Percentiles rank a stretch among this genome's conserved stretches.
Conservation (phyloP, 1,140 invertebrate species). For the Asbolus verrucosus region DNA sequence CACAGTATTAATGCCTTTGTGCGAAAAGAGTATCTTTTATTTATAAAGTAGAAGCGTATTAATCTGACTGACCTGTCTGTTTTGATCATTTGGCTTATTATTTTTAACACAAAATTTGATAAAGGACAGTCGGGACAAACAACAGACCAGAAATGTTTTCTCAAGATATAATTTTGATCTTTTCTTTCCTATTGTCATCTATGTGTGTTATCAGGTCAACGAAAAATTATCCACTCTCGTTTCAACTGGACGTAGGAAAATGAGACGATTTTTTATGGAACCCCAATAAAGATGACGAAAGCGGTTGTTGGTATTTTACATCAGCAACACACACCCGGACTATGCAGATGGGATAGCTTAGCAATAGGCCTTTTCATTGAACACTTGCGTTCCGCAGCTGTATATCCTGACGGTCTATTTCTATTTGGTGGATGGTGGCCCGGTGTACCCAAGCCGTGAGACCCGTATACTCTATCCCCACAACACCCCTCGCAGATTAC, state of each 20-base stretch:
- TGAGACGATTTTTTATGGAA: not conserved
- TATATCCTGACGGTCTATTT: constrained; percentile 43
- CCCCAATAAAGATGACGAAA: constrained; percentile 38
- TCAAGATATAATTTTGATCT: not conserved
- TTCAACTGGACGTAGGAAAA: too few relatives aligned
- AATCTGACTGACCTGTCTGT: constrained; percentile 7
- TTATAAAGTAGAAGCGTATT: not conserved
- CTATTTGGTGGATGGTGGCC: constrained; percentile 23
- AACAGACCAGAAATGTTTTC: not conserved
- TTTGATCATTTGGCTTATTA: constrained; percentile 8
- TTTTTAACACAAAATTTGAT: constrained; percentile 8
- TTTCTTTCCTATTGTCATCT: too few relatives aligned
- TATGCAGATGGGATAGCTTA: constrained; percentile 42
- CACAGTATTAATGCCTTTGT: not conserved
- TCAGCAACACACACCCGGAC: constrained; percentile 40
- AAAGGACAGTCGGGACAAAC: not conserved
- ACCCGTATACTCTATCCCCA: not conserved
- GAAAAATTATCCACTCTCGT: too few relatives aligned
- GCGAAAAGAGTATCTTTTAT: constrained; percentile 1
- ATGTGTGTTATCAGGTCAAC: too few relatives aligned
- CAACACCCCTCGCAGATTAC: not conserved
- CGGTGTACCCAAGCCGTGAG: constrained; percentile 36
- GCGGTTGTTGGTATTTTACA: constrained; percentile 37
- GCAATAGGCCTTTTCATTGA: constrained; percentile 45
- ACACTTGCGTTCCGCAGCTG: constrained; percentile 46